A percentile compares a stretch with the other conserved stretches of the same genome.
Conservation (phyloP, 92 coral and sea anemone genomes). For the Parazoanthus swiftii region DNA sequence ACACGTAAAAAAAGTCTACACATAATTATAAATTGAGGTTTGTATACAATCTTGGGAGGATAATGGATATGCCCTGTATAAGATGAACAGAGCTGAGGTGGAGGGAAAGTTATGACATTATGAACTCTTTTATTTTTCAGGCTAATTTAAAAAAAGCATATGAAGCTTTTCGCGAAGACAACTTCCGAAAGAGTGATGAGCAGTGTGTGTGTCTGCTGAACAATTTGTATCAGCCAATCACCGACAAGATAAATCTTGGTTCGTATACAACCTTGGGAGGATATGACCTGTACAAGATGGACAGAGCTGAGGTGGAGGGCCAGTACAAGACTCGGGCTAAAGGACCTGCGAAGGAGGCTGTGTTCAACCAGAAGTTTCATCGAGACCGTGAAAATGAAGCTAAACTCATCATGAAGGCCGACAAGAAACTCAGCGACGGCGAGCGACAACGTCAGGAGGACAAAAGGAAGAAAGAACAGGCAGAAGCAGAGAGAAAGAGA, state of each 20-base stretch:
- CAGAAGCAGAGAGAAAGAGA: not conserved
- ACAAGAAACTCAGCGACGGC: slow-evolving; percentile 5
- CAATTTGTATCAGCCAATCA: slow-evolving; percentile 4
- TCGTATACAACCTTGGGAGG: not conserved
- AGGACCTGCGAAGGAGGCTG: slow-evolving; percentile 6
- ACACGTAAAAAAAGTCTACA: too few species aligned
- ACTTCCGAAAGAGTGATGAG: not conserved
- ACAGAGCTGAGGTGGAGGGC: not conserved
- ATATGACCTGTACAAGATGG: not conserved
- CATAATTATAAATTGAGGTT: too few species aligned
- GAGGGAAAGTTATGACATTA: too few species aligned
- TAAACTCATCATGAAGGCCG: slow-evolving; percentile 5
- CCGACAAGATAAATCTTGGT: not conserved
- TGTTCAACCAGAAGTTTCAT: not conserved
- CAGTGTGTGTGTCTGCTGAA: not conserved
- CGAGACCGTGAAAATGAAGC: not conserved
- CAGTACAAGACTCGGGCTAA: not conserved
- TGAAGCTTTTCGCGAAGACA: not conserved
- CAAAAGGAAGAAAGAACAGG: not conserved
- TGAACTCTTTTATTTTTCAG: not conserved
- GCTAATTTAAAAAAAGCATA: not conserved
- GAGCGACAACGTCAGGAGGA: not conserved
- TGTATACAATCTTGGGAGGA: too few species aligned
- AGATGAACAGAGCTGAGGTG: too few species aligned
- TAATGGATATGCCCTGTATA: too few species aligned